Conservation (phyloP, 2,888 invertebrate genomes). For the Nowickia ferox region DNA sequence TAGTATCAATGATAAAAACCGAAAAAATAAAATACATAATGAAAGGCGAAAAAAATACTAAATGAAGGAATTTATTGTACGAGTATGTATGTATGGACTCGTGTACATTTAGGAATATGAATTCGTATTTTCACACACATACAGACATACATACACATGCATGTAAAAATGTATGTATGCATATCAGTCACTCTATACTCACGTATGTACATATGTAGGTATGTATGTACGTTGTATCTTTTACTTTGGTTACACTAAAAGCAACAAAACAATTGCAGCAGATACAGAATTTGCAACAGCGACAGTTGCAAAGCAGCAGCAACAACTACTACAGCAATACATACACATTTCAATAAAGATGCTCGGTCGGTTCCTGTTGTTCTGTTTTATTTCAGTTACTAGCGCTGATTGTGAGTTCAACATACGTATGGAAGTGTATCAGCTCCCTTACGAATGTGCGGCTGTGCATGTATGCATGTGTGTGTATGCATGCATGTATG, state of each 20-base stretch:
- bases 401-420: conserved; percentile 24
- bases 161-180: neutral
- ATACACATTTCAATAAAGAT: conserved; percentile 46
- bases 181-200: neutral
- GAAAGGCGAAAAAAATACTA: conserved; percentile 43
- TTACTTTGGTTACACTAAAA: conserved; percentile 38
- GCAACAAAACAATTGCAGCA: conserved; percentile 37
- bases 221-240: conserved; percentile 1
- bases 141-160: neutral
- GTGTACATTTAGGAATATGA: neutral
- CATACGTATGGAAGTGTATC: neutral
- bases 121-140: conserved; percentile 1
- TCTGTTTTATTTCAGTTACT: conserved; percentile 33
- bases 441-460: conserved; percentile 8
- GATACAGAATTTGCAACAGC: conserved; percentile 51
- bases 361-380: conserved; percentile 10
- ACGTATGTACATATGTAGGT: neutral
- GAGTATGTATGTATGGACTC: neutral
- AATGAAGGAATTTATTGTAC: conserved; percentile 52
- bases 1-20: conserved; percentile 23
- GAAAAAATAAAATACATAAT: conserved; percentile 20
- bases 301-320: conserved; percentile 37
- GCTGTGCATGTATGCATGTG: conserved; percentile 4
- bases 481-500: neutral
- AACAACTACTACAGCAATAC: conserved; percentile 19